Conservation (phyloP, 2,113 vertebrate genomes). For the Hemicordylus capensis region DNA sequence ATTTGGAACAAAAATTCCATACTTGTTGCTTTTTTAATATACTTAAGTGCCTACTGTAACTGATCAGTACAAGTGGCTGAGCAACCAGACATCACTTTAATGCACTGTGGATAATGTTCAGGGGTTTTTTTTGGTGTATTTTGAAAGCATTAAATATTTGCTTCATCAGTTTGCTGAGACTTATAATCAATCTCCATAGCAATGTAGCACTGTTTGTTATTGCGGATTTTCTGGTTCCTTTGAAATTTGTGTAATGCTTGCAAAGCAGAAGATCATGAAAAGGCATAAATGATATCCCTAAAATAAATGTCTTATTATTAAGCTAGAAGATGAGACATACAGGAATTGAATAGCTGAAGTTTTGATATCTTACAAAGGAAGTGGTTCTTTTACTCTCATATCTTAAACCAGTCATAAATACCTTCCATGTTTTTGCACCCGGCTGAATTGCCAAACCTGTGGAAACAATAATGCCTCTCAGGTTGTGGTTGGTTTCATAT, state of each 20-base stretch:
- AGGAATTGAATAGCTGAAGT: not conserved
- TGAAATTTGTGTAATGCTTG: not conserved
- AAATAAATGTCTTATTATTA: not conserved
- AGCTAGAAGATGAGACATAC: not conserved
- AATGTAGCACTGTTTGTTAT: not conserved
- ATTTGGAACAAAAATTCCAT: not conserved
- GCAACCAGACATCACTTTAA: not conserved
- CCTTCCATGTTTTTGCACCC: not conserved
- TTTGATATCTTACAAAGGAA: slow-evolving; percentile 9
- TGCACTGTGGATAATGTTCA: not conserved
- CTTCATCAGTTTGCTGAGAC: not conserved
- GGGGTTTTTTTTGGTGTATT: not conserved
- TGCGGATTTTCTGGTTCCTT: not conserved
- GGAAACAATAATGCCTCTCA: slow-evolving; percentile 46
- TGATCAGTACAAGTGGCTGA: not conserved
- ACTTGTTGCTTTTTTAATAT: not conserved
- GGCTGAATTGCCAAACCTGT: slow-evolving; percentile 20
- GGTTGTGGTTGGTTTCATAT: slow-evolving; percentile 33
- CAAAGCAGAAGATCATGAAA: not conserved
- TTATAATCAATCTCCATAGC: not conserved
- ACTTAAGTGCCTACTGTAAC: not conserved
- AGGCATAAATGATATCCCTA: not conserved
- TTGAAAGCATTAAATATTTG: not conserved
- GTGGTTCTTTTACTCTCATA: not conserved
- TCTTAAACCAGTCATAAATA: slow-evolving; percentile 19